These are phyloP conservation scores for Amblyraja radiata DNA, from an alignment of 2,797 vertebrate species.

Conservation along the genomic window DNA sequence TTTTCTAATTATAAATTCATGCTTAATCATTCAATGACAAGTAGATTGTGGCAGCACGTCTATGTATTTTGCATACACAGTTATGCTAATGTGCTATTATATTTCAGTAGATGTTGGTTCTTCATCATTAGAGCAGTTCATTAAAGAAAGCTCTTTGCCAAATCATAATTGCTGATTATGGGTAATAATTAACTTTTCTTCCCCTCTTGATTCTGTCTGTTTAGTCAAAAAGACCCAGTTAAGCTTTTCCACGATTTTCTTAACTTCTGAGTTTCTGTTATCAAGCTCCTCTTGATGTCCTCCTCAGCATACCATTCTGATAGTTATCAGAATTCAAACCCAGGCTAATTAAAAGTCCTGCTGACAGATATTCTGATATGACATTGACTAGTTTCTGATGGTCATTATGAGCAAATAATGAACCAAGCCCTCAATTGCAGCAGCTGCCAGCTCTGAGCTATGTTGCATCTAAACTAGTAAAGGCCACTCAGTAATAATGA, in stretches of 20 bases:
- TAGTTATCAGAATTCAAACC: conserved; percentile 78
- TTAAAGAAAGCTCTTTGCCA: conserved; percentile 80
- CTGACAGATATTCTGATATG: conserved; percentile 80
- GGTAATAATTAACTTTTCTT: conserved; percentile 76
- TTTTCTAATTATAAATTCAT: conserved; percentile 92
- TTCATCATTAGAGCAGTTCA: conserved; percentile 76
- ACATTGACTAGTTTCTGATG: conserved; percentile 81
- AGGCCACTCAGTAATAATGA: conserved; percentile 30
- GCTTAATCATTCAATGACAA: conserved; percentile 93
- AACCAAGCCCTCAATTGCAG: conserved; percentile 74
- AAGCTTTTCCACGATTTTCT: conserved; percentile 26
- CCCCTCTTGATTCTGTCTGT: conserved; percentile 61
- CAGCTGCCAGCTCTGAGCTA: conserved; percentile 74
- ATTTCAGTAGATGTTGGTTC: conserved; percentile 67
- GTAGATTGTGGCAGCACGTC: conserved; percentile 64
- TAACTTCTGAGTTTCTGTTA: conserved; percentile 42
- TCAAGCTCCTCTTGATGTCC: conserved; percentile 59
- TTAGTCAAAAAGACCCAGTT: conserved; percentile 40
- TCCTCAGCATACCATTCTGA: conserved; percentile 63
- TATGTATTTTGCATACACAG: conserved; percentile 66
- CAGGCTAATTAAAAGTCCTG: conserved; percentile 78
- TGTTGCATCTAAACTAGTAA: conserved; percentile 57
- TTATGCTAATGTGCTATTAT: conserved; percentile 81
- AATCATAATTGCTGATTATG: conserved; percentile 91
- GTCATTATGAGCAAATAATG: conserved; percentile 94